Evolutionary conservation across 2,888 invertebrate genomes (phyloP).

Genomic region (Noctuana brunneofusca): DNA sequence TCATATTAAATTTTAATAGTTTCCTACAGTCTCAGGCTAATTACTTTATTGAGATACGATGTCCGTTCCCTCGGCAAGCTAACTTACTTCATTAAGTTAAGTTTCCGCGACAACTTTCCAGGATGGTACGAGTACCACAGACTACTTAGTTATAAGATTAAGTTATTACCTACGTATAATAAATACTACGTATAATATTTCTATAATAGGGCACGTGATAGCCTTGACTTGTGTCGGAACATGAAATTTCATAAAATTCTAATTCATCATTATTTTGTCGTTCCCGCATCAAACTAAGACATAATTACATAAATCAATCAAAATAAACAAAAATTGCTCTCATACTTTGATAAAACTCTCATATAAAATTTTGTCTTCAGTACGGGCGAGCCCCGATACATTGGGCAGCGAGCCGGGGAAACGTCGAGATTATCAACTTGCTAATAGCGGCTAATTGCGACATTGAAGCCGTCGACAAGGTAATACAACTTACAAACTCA

Average conservation of each 20-base stretch:
- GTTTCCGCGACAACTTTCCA: neutral
- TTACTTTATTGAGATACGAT: conserved; percentile 13
- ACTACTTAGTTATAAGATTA: too few species aligned
- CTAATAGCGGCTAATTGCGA: conserved; percentile 88
- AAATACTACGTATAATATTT: too few species aligned
- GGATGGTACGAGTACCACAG: too few species aligned
- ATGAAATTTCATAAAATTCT: too few species aligned
- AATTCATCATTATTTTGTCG: too few species aligned
- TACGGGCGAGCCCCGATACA: conserved; percentile 89
- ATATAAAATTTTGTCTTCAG: conserved; percentile 57
- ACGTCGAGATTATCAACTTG: conserved; percentile 87
- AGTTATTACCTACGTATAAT: too few species aligned
- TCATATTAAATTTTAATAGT: neutral
- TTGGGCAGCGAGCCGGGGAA: conserved; percentile 89
- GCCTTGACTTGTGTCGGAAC: too few species aligned
- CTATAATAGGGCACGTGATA: too few species aligned
- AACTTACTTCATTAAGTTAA: neutral
- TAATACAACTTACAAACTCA: neutral
- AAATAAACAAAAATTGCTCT: too few species aligned
- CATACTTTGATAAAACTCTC: neutral
- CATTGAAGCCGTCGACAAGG: conserved; percentile 89
- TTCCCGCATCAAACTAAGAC: too few species aligned
- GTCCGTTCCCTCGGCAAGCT: neutral
- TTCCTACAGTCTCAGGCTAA: conserved; percentile 9
- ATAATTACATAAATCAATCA: too few species aligned